These are phyloP conservation scores for Montifringilla adamsi DNA, from an alignment of 2,113 vertebrate genomes.

Conservation along the genomic window DNA sequence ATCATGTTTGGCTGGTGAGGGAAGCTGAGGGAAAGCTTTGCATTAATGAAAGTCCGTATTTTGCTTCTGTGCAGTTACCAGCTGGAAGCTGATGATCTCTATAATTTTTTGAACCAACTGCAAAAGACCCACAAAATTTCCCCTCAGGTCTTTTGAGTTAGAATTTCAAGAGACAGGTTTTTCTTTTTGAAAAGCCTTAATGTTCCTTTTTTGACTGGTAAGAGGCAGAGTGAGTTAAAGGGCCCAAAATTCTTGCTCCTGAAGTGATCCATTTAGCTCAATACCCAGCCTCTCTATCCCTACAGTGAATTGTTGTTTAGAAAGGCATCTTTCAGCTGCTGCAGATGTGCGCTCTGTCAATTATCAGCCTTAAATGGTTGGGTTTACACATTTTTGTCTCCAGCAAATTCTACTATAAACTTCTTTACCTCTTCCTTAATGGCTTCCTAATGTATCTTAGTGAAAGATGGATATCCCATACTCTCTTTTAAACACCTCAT, in stretches of 20 bases:
- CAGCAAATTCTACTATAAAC: constrained; percentile 51
- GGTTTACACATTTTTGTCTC: constrained; percentile 50
- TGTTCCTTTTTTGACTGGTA: background rate
- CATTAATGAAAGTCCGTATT: background rate
- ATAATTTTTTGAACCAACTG: background rate
- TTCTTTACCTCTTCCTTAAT: constrained; percentile 60
- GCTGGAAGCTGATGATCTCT: background rate
- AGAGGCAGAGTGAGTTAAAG: constrained; percentile 8
- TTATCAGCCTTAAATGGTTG: constrained; percentile 45
- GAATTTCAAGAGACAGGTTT: background rate
- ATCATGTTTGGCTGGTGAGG: background rate
- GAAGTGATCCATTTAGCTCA: constrained; percentile 5
- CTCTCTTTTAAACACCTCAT: constrained; percentile 52
- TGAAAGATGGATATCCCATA: constrained; percentile 56
- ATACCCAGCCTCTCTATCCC: background rate
- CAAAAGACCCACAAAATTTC: background rate
- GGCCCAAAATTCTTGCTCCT: background rate
- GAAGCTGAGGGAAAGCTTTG: background rate
- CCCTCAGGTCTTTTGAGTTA: background rate
- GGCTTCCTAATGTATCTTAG: constrained; percentile 61
- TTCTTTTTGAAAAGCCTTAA: background rate
- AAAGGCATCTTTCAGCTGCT: constrained; percentile 53
- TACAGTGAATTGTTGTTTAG: constrained; percentile 26
- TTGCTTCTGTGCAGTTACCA: background rate
- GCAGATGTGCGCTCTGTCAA: constrained; percentile 52